Evolutionary conservation across 2,113 vertebrate species (phyloP), one percentile per base, ranked within the genome.

Genomic region (Sturnira hondurensis): DNA sequence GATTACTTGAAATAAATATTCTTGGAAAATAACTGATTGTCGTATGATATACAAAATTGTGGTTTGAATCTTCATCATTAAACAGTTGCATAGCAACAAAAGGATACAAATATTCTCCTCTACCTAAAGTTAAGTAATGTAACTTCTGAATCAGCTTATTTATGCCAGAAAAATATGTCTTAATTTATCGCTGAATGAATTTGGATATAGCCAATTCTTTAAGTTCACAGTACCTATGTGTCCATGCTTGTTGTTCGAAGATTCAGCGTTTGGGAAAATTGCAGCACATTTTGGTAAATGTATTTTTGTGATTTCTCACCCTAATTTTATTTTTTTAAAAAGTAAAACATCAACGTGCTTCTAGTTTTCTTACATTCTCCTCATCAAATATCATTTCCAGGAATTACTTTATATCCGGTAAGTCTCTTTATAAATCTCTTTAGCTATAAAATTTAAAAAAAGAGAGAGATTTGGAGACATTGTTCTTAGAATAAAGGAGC

Each of bases 21-120:
- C 96, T 98, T 94, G 98, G 98, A 97, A 98, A 98, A 98, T 58
- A 96, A 96, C 89, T 98, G 99, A 99, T 99, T 99, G 99, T 99
- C 99, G 88, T 93, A 90, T 86, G 98, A 93, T 94, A 89, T 91
- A 98, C 84, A 98, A 98, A 98, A 96, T 33, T 31, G 98, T 92
- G 95, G 96, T 93, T 98, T 97, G 98, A 98, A 94, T 96, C 54
- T 96, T 98, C 98, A 98, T 97, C 96, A 96, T 97, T 98, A 98
- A 98, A 98, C 96, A 98, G 98, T 99, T 99, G 99, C 99, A 99
- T 98, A 99, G 99, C 99, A 99, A 99, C 99, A 98, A 99, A 98
- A 98, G 98, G 98, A 98, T 97, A 98, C 13, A 98, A 97, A 98
- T 97, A 98, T 98, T 97, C 97, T 98, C 97, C 96, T 98, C 97